phyloP scores from a whole-genome alignment of 2,113 vertebrate genomes.

The Datnioides undecimradiatus region DNA sequence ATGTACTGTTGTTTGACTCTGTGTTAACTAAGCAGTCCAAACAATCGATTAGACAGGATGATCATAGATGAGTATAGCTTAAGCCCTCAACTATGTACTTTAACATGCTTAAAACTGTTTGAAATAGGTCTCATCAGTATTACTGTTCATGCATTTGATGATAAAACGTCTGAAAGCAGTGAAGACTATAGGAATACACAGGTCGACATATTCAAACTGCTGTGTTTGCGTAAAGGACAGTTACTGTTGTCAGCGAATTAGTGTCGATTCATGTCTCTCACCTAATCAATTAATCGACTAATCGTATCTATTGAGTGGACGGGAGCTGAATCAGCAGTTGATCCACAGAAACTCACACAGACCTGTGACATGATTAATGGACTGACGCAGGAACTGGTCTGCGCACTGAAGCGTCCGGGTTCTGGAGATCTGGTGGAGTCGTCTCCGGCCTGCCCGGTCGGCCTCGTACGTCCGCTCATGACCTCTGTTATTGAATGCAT shows the following conservation, averaged over 20 bases:
- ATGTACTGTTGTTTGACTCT: background rate
- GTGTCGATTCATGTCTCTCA: background rate
- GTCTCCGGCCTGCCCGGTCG: background rate
- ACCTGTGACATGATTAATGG: background rate
- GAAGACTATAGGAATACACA: no score
- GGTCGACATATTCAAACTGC: no score
- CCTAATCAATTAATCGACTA: no score
- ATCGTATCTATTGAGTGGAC: background rate
- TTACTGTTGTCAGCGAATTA: no score
- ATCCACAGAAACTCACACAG: background rate
- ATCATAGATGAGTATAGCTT: background rate
- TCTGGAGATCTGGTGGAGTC: background rate
- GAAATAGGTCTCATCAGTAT: background rate
- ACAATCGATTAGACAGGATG: background rate
- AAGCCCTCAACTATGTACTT: background rate
- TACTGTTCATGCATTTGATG: no score
- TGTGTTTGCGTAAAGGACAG: background rate
- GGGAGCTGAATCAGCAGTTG: background rate
- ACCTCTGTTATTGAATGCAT: slow-evolving; percentile 4
- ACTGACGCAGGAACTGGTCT: background rate
- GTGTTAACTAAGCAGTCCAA: background rate
- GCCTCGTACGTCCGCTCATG: slow-evolving; percentile 13
- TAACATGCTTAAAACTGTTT: background rate
- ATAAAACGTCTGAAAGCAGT: no score
- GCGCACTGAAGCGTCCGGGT: background rate